Percentiles rank a stretch among this genome's conserved stretches.
Conservation (phyloP, 2,113 vertebrate genomes). For the Gavia stellata region DNA sequence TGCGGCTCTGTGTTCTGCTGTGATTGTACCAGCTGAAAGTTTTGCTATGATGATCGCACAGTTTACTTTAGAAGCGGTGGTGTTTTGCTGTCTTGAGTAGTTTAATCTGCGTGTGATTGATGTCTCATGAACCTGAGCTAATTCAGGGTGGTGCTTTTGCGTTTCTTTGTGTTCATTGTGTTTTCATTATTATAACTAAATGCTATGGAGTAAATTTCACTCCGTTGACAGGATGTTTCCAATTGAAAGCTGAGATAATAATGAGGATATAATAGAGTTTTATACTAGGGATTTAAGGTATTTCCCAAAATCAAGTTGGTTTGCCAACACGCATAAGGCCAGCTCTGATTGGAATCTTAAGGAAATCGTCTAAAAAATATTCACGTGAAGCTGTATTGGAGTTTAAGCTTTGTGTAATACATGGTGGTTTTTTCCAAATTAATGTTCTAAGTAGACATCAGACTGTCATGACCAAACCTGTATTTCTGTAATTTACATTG, state of each 20-base stretch:
- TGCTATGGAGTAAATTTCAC: not conserved
- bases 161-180: accelerated
- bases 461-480: not conserved
- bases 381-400: not conserved
- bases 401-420: not conserved
- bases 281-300: not conserved
- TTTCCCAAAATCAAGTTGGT: not conserved
- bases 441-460: not conserved
- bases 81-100: not conserved
- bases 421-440: not conserved
- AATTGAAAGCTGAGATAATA: not conserved
- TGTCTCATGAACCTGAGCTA: not conserved
- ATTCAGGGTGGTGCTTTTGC: not conserved
- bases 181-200: not conserved
- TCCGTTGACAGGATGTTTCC: not conserved
- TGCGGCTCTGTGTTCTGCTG: not conserved
- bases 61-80: not conserved
- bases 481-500: not conserved
- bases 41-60: not conserved
- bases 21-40: not conserved
- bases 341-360: not conserved
- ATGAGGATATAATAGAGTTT: not conserved
- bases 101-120: not conserved
- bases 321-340: not conserved
- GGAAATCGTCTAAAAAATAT: not conserved